A percentile compares a stretch with the other conserved stretches of the same genome.
These are phyloP conservation scores for Drosophila paramelanica DNA, from an alignment of 2,888 invertebrate genomes.

Conservation along the genomic window DNA sequence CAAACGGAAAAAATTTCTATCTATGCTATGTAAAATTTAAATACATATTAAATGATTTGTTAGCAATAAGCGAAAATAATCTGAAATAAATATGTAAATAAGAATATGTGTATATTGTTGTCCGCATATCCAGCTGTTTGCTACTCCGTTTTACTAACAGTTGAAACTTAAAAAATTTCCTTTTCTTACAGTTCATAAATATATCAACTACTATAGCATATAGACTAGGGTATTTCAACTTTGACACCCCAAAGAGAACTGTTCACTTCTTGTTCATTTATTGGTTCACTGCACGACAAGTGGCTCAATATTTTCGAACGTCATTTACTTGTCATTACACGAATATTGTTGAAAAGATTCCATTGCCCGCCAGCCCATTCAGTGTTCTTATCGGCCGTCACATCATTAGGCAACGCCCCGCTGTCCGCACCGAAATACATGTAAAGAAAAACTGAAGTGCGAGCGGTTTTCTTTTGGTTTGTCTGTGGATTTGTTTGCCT, in stretches of 20 bases:
- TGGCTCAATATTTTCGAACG: conserved; percentile 70
- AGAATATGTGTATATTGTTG: too few species aligned
- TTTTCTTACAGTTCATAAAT: too few species aligned
- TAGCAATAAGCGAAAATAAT: too few species aligned
- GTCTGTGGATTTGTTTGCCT: conserved; percentile 67
- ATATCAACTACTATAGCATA: too few species aligned
- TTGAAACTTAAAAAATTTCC: too few species aligned
- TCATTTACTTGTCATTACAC: conserved; percentile 72
- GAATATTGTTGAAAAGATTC: conserved; percentile 36
- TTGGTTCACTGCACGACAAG: conserved; percentile 65
- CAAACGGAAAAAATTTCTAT: too few species aligned
- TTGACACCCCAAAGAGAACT: background rate
- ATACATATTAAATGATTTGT: too few species aligned
- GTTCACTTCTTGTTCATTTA: conserved; percentile 48
- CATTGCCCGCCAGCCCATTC: conserved; percentile 56
- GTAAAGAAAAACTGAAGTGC: conserved; percentile 30
- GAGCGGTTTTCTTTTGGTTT: conserved; percentile 29
- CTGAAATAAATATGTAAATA: too few species aligned
- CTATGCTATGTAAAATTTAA: too few species aligned
- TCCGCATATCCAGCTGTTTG: too few species aligned
- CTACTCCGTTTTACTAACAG: too few species aligned
- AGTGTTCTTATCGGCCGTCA: conserved; percentile 60
- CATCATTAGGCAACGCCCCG: conserved; percentile 67
- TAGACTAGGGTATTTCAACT: background rate
- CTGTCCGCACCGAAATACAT: background rate